Evolutionary conservation across 2,113 vertebrate genomes (phyloP).

Genomic region (Podarcis raffonei): DNA sequence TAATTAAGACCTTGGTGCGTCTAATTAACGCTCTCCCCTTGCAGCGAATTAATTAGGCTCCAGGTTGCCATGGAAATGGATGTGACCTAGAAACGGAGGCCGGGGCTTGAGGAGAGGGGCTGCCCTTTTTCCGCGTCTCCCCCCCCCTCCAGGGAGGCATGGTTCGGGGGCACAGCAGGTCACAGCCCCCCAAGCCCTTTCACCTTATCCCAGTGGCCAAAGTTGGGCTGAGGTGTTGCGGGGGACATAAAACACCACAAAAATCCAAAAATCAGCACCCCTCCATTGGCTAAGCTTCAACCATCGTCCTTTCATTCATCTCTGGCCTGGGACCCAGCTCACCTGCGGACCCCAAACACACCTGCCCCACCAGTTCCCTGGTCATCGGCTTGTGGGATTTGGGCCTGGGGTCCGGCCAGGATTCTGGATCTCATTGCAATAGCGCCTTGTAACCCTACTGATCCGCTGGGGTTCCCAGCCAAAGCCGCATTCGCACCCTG

Average conservation of each 20-base stretch:
- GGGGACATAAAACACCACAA: no score
- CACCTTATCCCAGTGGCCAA: neutral
- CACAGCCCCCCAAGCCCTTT: slow-evolving; percentile 24
- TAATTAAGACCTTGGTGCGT: slow-evolving; percentile 48
- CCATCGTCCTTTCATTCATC: neutral
- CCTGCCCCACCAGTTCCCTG: no score
- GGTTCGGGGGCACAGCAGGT: slow-evolving; percentile 25
- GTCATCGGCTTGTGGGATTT: no score
- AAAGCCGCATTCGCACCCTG: no score
- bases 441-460: neutral
- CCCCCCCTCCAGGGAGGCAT: neutral
- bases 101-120: neutral
- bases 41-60: slow-evolving; percentile 71
- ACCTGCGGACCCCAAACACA: no score
- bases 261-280: neutral
- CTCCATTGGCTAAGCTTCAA: neutral
- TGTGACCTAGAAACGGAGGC: slow-evolving; percentile 72
- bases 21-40: slow-evolving; percentile 57
- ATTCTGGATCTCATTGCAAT: fast-evolving
- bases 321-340: no score
- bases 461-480: no score
- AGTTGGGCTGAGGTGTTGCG: no score
- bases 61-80: slow-evolving; percentile 71
- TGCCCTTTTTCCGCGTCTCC: no score
- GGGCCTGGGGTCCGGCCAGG: fast-evolving